Percentiles rank a stretch among this genome's conserved stretches.
Conservation (phyloP, 2,888 invertebrate species). For the Pammene aurita region DNA sequence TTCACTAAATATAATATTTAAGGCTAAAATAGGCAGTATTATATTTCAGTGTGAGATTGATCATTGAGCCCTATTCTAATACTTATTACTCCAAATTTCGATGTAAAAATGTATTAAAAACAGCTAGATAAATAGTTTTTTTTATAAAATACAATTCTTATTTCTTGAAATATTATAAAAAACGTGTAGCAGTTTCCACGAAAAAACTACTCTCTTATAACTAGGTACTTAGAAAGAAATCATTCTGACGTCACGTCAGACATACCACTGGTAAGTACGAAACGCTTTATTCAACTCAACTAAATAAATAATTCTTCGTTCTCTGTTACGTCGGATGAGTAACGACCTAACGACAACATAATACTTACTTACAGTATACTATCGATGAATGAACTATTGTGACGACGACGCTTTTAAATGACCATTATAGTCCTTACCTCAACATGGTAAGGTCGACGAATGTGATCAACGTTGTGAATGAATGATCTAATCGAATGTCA, state of each 20-base stretch:
- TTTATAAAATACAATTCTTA: too few species aligned
- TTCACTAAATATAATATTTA: background rate
- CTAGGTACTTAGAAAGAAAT: background rate
- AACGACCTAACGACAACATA: background rate
- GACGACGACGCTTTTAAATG: background rate
- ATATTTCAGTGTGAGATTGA: too few species aligned
- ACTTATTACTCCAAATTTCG: too few species aligned
- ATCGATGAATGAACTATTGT: conserved; percentile 22
- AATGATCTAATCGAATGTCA: conserved; percentile 8
- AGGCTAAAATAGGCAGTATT: too few species aligned
- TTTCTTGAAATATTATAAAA: too few species aligned
- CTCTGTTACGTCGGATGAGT: conserved; percentile 7
- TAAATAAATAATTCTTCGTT: background rate
- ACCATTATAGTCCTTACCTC: background rate
- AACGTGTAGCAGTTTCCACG: background rate
- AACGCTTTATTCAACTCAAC: conserved; percentile 1
- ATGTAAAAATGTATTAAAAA: too few species aligned
- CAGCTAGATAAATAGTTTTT: too few species aligned
- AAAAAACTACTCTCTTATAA: background rate
- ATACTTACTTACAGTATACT: background rate
- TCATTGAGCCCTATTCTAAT: too few species aligned
- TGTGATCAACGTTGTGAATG: background rate
- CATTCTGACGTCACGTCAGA: conserved; percentile 2
- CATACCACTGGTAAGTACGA: background rate
- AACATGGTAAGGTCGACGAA: background rate